Evolutionary conservation across 2,113 vertebrate species (phyloP).

Genomic region (Cavia aperea): DNA sequence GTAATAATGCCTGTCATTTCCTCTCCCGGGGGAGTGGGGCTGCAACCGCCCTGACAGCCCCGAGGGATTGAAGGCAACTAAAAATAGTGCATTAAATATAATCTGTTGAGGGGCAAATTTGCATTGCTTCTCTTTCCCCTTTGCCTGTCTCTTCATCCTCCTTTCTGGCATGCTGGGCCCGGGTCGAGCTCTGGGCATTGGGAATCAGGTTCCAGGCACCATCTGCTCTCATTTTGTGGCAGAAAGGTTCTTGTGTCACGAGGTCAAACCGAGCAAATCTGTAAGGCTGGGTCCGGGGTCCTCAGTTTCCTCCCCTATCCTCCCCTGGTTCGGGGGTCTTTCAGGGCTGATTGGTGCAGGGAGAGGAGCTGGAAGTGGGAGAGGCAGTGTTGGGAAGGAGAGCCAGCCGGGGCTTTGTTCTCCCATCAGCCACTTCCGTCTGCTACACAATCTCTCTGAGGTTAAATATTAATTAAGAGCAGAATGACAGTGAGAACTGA

Average conservation of each 20-base stretch:
- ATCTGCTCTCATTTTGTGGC: neutral
- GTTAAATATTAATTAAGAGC: constrained; percentile 68
- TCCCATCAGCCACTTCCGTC: constrained; percentile 53
- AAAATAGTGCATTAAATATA: constrained; percentile 76
- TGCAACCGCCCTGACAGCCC: constrained; percentile 72
- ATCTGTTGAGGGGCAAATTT: constrained; percentile 62
- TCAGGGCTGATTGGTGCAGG: neutral
- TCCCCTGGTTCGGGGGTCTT: neutral
- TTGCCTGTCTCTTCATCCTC: constrained; percentile 43
- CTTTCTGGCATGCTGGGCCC: neutral
- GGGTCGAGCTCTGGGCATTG: constrained; percentile 24
- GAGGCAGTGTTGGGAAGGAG: constrained; percentile 43
- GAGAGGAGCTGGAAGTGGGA: constrained; percentile 31
- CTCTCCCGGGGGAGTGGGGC: constrained; percentile 68
- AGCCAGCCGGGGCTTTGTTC: constrained; percentile 57
- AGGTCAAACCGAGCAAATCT: neutral
- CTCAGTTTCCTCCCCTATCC: neutral
- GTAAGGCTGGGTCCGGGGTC: neutral
- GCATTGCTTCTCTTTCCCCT: constrained; percentile 51
- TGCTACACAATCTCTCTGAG: constrained; percentile 54
- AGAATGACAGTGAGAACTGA: constrained; percentile 65
- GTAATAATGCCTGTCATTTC: constrained; percentile 74
- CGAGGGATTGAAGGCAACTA: constrained; percentile 74
- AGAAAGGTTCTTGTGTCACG: neutral
- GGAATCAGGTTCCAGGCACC: neutral